Base-by-base conservation (phyloP, 2,888 invertebrate species). In the Venustoraphidia nigricollis region DNA sequence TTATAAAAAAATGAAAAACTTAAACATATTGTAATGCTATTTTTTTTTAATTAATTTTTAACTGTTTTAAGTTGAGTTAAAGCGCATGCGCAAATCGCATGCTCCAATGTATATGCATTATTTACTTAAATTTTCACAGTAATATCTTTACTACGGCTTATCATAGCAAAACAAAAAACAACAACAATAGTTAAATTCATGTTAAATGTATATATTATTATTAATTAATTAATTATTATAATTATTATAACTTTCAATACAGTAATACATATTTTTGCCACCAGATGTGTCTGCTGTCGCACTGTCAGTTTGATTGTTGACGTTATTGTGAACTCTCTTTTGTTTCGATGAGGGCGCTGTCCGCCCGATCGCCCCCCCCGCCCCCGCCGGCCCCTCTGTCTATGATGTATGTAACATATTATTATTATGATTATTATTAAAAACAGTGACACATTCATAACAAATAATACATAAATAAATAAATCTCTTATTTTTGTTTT, bases 271-370 rank as follows among this genome's bases (percentile, higher is more conserved):
- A 36, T 36, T 36, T 34, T 44, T 34, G 36, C 44, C 44, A 44
- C 44, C 14, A 42, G 44, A 36, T 44, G 44, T 44, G 44, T 44
- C 44, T 39, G 40, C 46, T 39, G 46, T 42, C 43, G 43, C 43
- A 43, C 47, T 27, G 27, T 43, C 47, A 43, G 38, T 47, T 47
- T 47, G 47, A 47, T 47, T 47, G 47, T 47, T 47, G 46, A 40
- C 34, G 41, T 46, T 41, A 41, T 40, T 46, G 27, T 38, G 40
- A 39, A 27, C 34, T 34, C n/a, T 40, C 35, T 35, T 38, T 36
- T 27, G 14, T 27, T 11, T 27, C 27, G 27, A 27, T 6, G 4
- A 27, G 27, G 27, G 27, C 27, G 27, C 27, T 27, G 27, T 6
- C 6, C 27, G 27, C 27, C 6, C 27, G 27, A 27, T 2, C 10